Conservation (phyloP, 2,888 invertebrate species). For the Eupeodes luniger region DNA sequence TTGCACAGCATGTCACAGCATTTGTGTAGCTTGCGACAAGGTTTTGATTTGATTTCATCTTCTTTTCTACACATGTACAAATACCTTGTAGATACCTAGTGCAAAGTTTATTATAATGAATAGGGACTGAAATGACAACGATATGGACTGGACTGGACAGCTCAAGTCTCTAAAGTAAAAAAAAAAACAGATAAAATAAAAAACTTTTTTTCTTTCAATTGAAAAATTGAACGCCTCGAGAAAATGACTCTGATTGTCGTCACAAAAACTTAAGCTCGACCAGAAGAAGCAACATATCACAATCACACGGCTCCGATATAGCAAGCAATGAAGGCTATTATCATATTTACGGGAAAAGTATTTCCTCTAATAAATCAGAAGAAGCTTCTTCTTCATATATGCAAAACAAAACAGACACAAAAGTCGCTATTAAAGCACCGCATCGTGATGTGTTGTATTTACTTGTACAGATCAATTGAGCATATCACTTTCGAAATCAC, state of each 20-base stretch:
- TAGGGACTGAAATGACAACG: slow-evolving; percentile 39
- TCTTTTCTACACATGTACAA: not conserved
- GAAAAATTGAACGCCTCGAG: slow-evolving; percentile 76
- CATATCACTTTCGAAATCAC: slow-evolving; percentile 55
- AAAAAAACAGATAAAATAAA: slow-evolving; percentile 20
- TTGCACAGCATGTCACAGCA: slow-evolving; percentile 61
- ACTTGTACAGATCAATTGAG: slow-evolving; percentile 40
- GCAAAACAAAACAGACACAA: slow-evolving; percentile 36
- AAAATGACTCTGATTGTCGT: slow-evolving; percentile 74
- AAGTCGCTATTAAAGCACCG: not conserved
- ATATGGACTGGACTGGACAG: not conserved
- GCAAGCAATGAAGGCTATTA: slow-evolving; percentile 50
- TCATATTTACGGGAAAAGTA: slow-evolving; percentile 68
- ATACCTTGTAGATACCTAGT: not conserved
- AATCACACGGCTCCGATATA: slow-evolving; percentile 16
- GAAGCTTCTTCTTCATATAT: slow-evolving; percentile 41
- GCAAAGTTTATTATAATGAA: slow-evolving; percentile 56
- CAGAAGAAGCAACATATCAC: slow-evolving; percentile 32
- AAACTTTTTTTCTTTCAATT: slow-evolving; percentile 50
- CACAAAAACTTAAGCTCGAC: slow-evolving; percentile 40
- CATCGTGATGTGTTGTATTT: not conserved
- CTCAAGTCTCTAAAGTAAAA: slow-evolving; percentile 59
- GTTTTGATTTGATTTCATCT: slow-evolving; percentile 61
- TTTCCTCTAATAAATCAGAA: slow-evolving; percentile 57
- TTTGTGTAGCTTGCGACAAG: slow-evolving; percentile 63